Evolutionary conservation across 2,888 invertebrate genomes (phyloP).

Genomic region (Octodonta nipae): DNA sequence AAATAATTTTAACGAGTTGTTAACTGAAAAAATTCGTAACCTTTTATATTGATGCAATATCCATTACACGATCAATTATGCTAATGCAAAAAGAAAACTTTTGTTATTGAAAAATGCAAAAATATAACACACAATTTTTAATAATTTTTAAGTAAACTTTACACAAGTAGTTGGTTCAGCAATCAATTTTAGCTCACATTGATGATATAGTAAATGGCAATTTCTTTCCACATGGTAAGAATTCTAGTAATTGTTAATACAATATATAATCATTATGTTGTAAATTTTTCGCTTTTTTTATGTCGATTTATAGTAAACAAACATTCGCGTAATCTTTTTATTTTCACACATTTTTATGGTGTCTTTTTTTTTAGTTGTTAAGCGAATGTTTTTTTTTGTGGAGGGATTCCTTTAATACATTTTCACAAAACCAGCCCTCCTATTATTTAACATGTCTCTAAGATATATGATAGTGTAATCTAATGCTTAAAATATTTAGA

Average conservation of each 20-base stretch:
- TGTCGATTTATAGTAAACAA: conserved; percentile 11
- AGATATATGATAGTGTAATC: conserved; percentile 21
- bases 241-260: conserved; percentile 21
- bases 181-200: conserved; percentile 23
- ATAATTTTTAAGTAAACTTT: conserved; percentile 21
- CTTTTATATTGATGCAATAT: too few relatives aligned
- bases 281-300: conserved; percentile 18
- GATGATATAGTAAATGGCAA: conserved; percentile 21
- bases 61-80: too few relatives aligned
- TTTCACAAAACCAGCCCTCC: conserved; percentile 10
- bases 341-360: conserved; percentile 6
- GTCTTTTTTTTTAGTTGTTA: conserved; percentile 15
- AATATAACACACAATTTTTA: conserved; percentile 14
- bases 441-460: conserved; percentile 16
- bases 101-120: conserved; percentile 6
- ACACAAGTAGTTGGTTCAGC: conserved; percentile 21
- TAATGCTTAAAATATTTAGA: conserved; percentile 27
- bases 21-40: conserved; percentile 6
- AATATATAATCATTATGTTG: conserved; percentile 20
- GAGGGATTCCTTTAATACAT: conserved; percentile 11
- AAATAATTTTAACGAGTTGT: background rate
- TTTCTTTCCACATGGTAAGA: conserved; percentile 18
- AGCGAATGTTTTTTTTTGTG: conserved; percentile 17
- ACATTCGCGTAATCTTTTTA: conserved; percentile 12
- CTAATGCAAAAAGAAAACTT: too few relatives aligned